Evolutionary conservation across 2,888 invertebrate species (phyloP).

Genomic region (Pseudococcus longispinus): DNA sequence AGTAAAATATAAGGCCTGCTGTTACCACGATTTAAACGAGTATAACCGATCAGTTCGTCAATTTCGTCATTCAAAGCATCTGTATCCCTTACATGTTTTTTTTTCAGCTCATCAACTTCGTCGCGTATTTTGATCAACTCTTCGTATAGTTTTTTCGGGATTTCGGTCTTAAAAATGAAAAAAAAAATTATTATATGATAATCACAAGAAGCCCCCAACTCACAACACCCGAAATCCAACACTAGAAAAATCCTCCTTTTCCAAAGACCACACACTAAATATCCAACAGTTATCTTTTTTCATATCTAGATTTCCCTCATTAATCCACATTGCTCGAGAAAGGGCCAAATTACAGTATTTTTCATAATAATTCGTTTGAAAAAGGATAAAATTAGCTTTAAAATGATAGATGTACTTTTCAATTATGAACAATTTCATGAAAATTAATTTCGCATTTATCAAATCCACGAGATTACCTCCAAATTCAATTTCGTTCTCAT

Average conservation of each 20-base stretch:
- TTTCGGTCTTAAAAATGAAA: neutral
- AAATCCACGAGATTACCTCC: neutral
- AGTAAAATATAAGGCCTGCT: neutral
- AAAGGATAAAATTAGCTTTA: too few relatives aligned
- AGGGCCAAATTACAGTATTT: too few relatives aligned
- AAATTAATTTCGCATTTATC: too few relatives aligned
- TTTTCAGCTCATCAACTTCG: neutral
- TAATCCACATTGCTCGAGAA: too few relatives aligned
- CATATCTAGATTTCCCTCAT: too few relatives aligned
- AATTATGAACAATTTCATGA: too few relatives aligned
- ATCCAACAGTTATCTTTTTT: too few relatives aligned
- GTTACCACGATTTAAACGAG: neutral
- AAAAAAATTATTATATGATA: neutral
- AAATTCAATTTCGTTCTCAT: neutral
- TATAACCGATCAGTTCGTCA: neutral
- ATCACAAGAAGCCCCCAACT: neutral
- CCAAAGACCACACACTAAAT: too few relatives aligned
- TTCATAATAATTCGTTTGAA: too few relatives aligned
- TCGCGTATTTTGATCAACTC: neutral
- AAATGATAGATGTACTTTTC: too few relatives aligned
- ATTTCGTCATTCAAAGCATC: neutral
- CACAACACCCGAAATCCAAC: neutral
- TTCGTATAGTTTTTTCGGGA: neutral
- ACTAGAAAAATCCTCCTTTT: neutral
- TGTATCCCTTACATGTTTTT: neutral